These are phyloP conservation scores for Suncus etruscus DNA, from an alignment of 2,113 vertebrate species.

Conservation along the genomic window DNA sequence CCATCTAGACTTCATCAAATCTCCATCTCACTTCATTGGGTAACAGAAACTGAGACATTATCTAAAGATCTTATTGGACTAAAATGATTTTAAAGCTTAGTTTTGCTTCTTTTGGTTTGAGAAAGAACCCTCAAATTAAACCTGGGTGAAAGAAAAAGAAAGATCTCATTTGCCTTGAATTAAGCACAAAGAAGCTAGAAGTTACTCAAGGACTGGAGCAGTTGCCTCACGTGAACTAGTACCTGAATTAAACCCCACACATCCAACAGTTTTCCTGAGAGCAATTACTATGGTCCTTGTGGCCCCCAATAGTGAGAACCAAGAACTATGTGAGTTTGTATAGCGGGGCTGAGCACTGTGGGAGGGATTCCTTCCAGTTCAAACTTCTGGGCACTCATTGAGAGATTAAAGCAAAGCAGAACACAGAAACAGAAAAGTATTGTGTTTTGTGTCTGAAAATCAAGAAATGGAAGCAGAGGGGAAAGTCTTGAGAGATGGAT, in stretches of 20 bases:
- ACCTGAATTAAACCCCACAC: too few relatives aligned
- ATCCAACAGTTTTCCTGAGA: too few relatives aligned
- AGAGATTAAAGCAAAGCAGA: too few relatives aligned
- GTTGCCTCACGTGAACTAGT: too few relatives aligned
- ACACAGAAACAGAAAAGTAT: background rate
- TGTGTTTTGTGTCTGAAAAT: background rate
- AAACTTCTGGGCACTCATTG: too few relatives aligned
- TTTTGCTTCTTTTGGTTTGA: background rate
- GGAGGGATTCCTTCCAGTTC: too few relatives aligned
- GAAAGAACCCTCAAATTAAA: slow-evolving; percentile 18
- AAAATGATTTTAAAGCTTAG: slow-evolving; percentile 33
- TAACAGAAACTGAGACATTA: slow-evolving; percentile 60
- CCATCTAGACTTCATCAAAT: background rate
- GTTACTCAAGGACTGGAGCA: background rate
- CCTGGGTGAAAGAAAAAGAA: background rate
- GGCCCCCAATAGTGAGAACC: too few relatives aligned
- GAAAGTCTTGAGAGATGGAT: background rate
- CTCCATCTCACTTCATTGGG: slow-evolving; percentile 18
- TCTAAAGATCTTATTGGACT: slow-evolving; percentile 60
- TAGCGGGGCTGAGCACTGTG: too few relatives aligned
- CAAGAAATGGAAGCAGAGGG: background rate
- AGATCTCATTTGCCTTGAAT: background rate
- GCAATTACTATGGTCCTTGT: too few relatives aligned
- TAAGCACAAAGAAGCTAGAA: background rate
- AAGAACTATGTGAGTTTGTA: too few relatives aligned